Evolutionary conservation across 2,113 vertebrate species (phyloP).

Genomic region (Uria lomvia): DNA sequence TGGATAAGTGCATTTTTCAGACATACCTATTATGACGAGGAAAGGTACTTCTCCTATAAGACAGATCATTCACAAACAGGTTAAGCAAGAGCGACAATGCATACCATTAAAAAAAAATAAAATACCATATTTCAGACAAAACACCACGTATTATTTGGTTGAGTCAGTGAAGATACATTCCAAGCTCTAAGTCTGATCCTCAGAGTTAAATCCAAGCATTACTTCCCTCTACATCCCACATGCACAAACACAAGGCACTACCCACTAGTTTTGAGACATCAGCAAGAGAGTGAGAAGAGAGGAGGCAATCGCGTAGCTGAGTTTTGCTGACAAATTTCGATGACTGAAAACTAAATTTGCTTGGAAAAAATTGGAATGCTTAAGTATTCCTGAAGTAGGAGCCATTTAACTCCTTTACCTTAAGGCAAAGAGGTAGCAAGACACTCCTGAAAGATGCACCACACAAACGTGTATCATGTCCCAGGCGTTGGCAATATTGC

Average conservation of each 20-base stretch:
- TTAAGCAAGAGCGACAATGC: constrained; percentile 61
- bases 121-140: constrained; percentile 28
- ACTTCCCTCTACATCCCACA: constrained; percentile 39
- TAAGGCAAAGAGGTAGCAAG: background rate
- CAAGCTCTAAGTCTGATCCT: constrained; percentile 28
- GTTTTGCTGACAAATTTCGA: background rate
- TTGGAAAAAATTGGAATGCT: rapidly evolving
- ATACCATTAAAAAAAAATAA: background rate
- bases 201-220: constrained; percentile 9
- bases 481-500: rapidly evolving
- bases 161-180: constrained; percentile 41
- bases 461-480: no score
- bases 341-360: background rate
- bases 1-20: constrained; percentile 39
- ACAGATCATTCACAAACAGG: constrained; percentile 69
- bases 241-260: constrained; percentile 57
- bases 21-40: constrained; percentile 63
- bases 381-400: background rate
- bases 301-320: background rate
- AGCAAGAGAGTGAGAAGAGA: constrained; percentile 29
- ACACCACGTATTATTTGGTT: background rate
- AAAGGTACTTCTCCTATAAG: constrained; percentile 66
- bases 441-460: background rate
- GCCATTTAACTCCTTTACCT: background rate
- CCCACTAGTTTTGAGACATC: background rate